These are phyloP conservation scores for Petrosia ficiformis DNA, from an alignment of 37 sponge, comb jelly and placozoan genomes.

Conservation along the genomic window DNA sequence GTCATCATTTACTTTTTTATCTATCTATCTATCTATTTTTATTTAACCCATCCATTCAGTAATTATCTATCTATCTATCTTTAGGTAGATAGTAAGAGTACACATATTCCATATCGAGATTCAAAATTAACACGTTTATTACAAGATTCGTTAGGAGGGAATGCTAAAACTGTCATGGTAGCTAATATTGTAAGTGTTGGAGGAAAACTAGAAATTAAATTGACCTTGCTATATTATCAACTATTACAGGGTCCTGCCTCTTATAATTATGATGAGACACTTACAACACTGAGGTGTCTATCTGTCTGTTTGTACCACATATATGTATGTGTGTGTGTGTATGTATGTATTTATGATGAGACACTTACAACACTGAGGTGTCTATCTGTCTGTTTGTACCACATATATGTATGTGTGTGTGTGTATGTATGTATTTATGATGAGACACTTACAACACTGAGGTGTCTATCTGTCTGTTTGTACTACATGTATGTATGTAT, in stretches of 20 bases:
- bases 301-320: no score
- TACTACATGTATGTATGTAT: background rate
- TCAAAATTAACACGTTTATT: conserved; percentile 94
- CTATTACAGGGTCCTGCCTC: conserved; percentile 88
- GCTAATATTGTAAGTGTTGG: conserved; percentile 80
- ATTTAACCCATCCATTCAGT: background rate
- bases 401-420: background rate
- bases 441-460: conserved; percentile 90
- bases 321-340: background rate
- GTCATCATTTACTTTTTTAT: background rate
- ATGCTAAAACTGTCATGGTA: conserved; percentile 97
- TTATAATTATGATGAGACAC: conserved; percentile 97
- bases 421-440: conserved; percentile 83
- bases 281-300: conserved; percentile 86
- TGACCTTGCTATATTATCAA: background rate
- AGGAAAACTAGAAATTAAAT: background rate
- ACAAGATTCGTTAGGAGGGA: conserved; percentile 96
- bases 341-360: conserved; percentile 92
- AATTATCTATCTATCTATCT: background rate
- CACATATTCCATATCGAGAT: conserved; percentile 94
- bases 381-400: no score
- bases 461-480: no score
- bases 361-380: conserved; percentile 91
- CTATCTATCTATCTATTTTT: background rate
- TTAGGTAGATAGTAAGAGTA: conserved; percentile 86